A percentile compares a stretch with the other conserved stretches of the same genome.
phyloP scores from a whole-genome alignment of 2,797 vertebrate genomes.

The Takifugu ocellatus region DNA sequence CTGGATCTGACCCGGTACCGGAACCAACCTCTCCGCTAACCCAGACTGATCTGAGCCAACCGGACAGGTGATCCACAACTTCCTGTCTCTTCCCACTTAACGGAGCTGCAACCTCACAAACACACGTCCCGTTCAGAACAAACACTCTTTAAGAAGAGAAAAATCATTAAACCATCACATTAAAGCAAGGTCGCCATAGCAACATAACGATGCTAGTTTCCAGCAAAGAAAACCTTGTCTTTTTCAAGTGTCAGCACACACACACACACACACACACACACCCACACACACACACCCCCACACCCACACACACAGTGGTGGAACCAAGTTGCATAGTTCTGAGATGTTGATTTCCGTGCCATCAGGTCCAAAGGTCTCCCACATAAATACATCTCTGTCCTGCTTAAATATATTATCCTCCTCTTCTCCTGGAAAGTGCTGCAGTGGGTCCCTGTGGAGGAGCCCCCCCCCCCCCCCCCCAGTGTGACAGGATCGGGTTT shows the following conservation, averaged over 20 bases:
- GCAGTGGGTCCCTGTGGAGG: background rate
- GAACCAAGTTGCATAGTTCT: slow-evolving; percentile 98
- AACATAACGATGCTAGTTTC: slow-evolving; percentile 97
- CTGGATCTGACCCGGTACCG: too few species aligned
- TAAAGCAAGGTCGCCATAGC: slow-evolving; percentile 57
- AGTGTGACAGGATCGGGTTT: slow-evolving; percentile 45
- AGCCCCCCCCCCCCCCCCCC: slow-evolving; percentile 18
- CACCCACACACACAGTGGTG: slow-evolving; percentile 37
- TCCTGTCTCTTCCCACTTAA: too few species aligned
- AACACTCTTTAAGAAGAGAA: slow-evolving; percentile 45
- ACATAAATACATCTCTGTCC: slow-evolving; percentile 75
- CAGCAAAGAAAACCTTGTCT: slow-evolving; percentile 96
- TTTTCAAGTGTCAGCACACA: slow-evolving; percentile 90
- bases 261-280: slow-evolving; percentile 29
- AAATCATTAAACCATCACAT: slow-evolving; percentile 64
- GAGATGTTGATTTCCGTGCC: slow-evolving; percentile 72
- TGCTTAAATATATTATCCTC: slow-evolving; percentile 73
- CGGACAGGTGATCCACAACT: too few species aligned
- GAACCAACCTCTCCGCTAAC: too few species aligned
- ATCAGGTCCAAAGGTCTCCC: slow-evolving; percentile 45
- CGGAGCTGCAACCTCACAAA: slow-evolving; percentile 77
- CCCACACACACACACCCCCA: slow-evolving; percentile 24
- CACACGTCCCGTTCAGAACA: slow-evolving; percentile 71
- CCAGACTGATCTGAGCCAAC: too few species aligned
- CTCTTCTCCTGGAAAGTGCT: background rate